Evolutionary conservation across 2,797 vertebrate genomes (phyloP).

Genomic region (Liparis tanakae): DNA sequence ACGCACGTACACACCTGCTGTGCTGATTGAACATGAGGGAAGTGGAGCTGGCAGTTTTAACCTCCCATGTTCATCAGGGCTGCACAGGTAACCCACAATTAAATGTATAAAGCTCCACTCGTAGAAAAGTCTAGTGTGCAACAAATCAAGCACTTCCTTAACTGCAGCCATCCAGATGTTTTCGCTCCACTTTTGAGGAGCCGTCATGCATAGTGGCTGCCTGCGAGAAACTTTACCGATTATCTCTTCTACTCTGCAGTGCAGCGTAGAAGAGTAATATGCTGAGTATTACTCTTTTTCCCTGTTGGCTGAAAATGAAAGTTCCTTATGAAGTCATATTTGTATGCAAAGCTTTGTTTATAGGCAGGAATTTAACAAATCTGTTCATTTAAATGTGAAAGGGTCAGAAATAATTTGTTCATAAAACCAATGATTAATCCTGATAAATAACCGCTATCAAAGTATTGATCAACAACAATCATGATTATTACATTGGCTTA

Average conservation of each 20-base stretch:
- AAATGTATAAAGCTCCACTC: neutral
- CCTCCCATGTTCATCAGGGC: neutral
- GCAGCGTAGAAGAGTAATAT: neutral
- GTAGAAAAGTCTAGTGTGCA: neutral
- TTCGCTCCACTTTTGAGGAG: neutral
- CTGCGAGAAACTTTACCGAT: neutral
- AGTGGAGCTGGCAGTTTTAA: neutral
- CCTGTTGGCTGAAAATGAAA: neutral
- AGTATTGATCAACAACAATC: neutral
- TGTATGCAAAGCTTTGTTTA: neutral
- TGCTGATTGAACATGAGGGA: slow-evolving; percentile 12
- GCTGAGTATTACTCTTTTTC: neutral
- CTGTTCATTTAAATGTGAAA: neutral
- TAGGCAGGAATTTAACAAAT: neutral
- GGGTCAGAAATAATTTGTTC: neutral
- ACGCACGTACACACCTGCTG: neutral
- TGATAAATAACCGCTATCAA: neutral
- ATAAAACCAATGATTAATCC: neutral
- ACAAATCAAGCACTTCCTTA: neutral
- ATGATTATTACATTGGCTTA: neutral
- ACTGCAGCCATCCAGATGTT: neutral
- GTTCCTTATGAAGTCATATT: neutral
- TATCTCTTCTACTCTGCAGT: neutral
- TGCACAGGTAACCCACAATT: neutral
- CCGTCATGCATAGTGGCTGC: neutral